A percentile compares a stretch with the other conserved stretches of the same genome.
Conservation (phyloP, 2,113 vertebrate genomes). For the Spea multiplicata region DNA sequence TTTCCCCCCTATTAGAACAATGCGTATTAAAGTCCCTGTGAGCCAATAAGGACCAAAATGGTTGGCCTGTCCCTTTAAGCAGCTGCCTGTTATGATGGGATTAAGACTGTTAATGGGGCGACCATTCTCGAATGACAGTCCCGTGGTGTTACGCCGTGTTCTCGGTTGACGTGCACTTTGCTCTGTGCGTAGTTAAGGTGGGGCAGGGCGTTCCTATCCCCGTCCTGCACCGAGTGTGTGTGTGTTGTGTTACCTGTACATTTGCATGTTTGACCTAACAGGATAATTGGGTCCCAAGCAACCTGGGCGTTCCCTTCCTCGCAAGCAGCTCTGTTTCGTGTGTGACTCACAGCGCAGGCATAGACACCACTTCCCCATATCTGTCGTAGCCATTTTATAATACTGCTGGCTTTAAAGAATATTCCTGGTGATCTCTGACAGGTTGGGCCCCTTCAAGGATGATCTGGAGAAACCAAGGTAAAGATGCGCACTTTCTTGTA, state of each 20-base stretch:
- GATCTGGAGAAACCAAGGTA: constrained; percentile 55
- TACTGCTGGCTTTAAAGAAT: constrained; percentile 54
- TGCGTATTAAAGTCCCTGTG: no score
- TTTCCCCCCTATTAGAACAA: background rate
- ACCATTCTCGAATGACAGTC: no score
- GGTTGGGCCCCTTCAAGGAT: constrained; percentile 49
- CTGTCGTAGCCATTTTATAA: constrained; percentile 70
- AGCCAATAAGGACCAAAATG: background rate
- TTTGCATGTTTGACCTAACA: constrained; percentile 68
- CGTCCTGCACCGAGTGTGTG: constrained; percentile 31
- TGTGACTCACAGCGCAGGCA: constrained; percentile 71
- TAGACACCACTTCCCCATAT: constrained; percentile 70
- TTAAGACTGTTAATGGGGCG: no score
- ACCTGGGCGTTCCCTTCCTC: constrained; percentile 66
- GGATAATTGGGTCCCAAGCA: constrained; percentile 66
- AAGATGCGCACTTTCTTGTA: constrained; percentile 5
- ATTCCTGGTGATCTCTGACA: constrained; percentile 53
- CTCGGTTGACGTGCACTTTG: constrained; percentile 39
- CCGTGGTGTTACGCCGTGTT: background rate
- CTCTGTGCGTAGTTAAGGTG: constrained; percentile 41
- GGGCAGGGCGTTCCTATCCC: constrained; percentile 45
- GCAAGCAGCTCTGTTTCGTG: constrained; percentile 67
- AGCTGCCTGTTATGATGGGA: no score
- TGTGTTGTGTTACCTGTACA: constrained; percentile 57
- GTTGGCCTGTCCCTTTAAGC: background rate